Evolutionary conservation across 2,113 vertebrate species (phyloP).

Genomic region (Phalacrocorax carbo): DNA sequence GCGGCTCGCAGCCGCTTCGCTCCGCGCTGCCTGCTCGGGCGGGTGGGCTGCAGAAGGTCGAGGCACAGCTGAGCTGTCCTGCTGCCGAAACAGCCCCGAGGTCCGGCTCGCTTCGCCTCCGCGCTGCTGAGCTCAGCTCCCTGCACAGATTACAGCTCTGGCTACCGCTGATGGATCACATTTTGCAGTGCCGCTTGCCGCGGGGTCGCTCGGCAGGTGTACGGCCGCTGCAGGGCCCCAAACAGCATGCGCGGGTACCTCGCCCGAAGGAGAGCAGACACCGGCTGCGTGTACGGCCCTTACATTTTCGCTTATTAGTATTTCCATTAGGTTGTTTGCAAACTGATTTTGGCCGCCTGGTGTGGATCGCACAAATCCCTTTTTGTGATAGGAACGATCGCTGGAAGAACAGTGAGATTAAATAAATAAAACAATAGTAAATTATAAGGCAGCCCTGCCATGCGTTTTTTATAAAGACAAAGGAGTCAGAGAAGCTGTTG

Average conservation of each 20-base stretch:
- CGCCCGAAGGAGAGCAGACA: not conserved
- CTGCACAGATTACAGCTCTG: rapidly evolving
- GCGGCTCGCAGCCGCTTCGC: not conserved
- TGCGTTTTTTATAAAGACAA: not conserved
- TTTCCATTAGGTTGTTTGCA: not conserved
- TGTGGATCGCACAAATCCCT: not conserved
- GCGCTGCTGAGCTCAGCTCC: not conserved
- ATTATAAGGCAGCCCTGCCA: not conserved
- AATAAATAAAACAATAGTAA: not conserved
- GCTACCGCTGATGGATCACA: not conserved
- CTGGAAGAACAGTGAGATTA: not conserved
- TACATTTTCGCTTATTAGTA: not conserved
- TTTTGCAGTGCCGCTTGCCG: rapidly evolving
- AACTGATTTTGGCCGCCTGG: not conserved
- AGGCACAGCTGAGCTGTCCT: not conserved
- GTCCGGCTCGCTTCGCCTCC: rapidly evolving
- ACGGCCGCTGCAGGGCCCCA: not conserved
- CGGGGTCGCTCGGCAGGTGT: rapidly evolving
- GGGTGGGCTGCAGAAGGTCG: not conserved
- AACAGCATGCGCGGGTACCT: not conserved
- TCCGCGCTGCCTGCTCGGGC: rapidly evolving
- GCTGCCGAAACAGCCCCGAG: not conserved
- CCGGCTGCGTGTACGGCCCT: rapidly evolving
- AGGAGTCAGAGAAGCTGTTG: not conserved
- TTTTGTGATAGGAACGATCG: not conserved